Evolutionary conservation across 2,797 vertebrate species (phyloP).

Genomic region (Megalops cyprinoides): DNA sequence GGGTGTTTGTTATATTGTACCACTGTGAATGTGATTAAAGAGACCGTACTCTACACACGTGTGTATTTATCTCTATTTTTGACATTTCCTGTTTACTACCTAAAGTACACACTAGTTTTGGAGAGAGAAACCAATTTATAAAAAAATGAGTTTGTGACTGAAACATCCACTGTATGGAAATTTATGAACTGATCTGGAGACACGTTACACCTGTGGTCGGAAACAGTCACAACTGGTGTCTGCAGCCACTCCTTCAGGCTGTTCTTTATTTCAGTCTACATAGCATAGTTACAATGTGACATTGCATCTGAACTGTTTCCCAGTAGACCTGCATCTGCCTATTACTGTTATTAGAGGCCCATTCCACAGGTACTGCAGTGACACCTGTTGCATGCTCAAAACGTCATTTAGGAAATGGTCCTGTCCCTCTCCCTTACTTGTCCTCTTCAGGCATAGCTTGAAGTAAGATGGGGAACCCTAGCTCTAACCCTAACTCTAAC

Average conservation of each 20-base stretch:
- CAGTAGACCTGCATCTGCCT: not conserved
- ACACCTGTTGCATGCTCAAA: no score
- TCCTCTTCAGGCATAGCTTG: no score
- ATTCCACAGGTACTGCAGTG: constrained; percentile 13
- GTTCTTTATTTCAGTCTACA: not conserved
- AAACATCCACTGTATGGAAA: not conserved
- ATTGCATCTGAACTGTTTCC: not conserved
- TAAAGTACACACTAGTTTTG: not conserved
- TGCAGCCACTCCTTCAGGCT: not conserved
- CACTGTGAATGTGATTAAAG: not conserved
- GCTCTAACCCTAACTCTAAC: no score
- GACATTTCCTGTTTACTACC: not conserved
- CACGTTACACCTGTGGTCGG: not conserved
- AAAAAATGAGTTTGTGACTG: not conserved
- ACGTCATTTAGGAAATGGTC: no score
- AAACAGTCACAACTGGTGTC: not conserved
- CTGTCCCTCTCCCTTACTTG: no score
- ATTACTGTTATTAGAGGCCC: not conserved
- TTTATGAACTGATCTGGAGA: not conserved
- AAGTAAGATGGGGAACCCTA: no score
- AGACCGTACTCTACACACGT: not conserved
- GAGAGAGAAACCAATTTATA: not conserved
- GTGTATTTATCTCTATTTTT: not conserved
- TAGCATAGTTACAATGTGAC: not conserved
- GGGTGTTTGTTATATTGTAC: not conserved